These are phyloP conservation scores for Phodopus roborovskii DNA, from an alignment of 2,113 vertebrate genomes.

Conservation along the genomic window DNA sequence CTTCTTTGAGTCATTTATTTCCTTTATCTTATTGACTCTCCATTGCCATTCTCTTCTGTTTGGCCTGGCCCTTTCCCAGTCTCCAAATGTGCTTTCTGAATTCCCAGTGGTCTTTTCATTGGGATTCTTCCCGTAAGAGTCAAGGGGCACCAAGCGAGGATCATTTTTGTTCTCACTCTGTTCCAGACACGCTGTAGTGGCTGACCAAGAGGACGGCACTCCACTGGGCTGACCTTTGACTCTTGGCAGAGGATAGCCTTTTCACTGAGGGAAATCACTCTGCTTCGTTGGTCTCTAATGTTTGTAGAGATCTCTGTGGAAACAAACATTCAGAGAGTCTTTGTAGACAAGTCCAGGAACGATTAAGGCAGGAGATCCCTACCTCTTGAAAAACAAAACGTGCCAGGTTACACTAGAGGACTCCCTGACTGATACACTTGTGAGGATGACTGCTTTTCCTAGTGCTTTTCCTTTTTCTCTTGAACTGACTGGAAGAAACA, in stretches of 20 bases:
- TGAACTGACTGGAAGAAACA: constrained; percentile 45
- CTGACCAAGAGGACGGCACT: constrained; percentile 71
- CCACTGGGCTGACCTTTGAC: constrained; percentile 78
- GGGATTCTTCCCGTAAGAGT: constrained; percentile 79
- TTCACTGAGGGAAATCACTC: constrained; percentile 76
- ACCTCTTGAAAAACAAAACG: background rate
- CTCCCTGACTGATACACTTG: constrained; percentile 38
- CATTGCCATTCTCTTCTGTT: constrained; percentile 71
- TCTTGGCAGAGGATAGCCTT: constrained; percentile 63
- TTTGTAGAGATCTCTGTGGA: constrained; percentile 76
- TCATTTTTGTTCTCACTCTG: constrained; percentile 81
- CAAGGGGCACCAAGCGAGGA: constrained; percentile 69
- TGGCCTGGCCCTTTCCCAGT: constrained; percentile 79
- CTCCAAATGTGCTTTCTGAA: constrained; percentile 76
- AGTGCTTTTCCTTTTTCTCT: constrained; percentile 66
- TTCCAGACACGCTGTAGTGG: constrained; percentile 79
- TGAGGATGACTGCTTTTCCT: constrained; percentile 57
- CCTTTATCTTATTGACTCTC: constrained; percentile 81
- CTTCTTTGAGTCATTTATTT: constrained; percentile 83
- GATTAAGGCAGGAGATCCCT: constrained; percentile 62
- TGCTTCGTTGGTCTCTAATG: constrained; percentile 53
- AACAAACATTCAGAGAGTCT: constrained; percentile 77
- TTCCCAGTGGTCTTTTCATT: constrained; percentile 72
- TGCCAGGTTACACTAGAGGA: constrained; percentile 32
- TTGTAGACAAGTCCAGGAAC: constrained; percentile 76